Evolutionary conservation across 2,113 vertebrate species (phyloP).

Genomic region (Camelus dromedarius): DNA sequence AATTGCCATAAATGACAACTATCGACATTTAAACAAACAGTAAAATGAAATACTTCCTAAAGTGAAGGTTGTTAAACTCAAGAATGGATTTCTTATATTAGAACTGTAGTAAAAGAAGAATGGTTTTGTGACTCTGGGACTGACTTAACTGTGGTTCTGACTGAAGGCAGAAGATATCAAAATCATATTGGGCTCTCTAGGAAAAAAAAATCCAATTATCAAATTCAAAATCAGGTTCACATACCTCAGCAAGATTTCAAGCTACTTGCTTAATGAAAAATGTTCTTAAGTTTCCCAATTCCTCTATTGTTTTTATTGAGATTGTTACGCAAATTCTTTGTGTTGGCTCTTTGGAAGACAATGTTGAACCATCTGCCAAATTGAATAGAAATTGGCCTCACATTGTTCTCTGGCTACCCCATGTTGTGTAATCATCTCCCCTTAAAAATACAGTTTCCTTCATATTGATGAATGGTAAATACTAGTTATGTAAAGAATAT

Average conservation of each 20-base stretch:
- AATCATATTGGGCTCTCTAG: neutral
- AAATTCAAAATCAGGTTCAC: neutral
- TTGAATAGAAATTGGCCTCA: neutral
- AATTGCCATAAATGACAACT: neutral
- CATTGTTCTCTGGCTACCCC: neutral
- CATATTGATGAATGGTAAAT: neutral
- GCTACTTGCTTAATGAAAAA: neutral
- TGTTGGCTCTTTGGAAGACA: neutral
- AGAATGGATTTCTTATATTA: neutral
- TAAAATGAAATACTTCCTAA: constrained; percentile 38
- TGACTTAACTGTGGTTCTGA: neutral
- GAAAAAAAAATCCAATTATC: neutral
- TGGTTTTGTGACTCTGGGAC: neutral
- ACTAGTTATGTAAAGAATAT: constrained; percentile 6
- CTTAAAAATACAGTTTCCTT: neutral
- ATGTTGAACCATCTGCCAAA: neutral
- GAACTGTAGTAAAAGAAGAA: neutral
- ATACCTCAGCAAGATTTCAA: neutral
- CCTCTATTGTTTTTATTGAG: neutral
- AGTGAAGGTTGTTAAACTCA: neutral
- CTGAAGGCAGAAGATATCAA: neutral
- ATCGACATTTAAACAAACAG: neutral
- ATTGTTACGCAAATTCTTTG: neutral
- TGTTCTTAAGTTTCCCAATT: neutral
- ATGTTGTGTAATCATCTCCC: neutral